Evolutionary conservation across 2,113 vertebrate genomes (phyloP), one percentile per base, ranked within the genome.

Genomic region (Poecilia latipinna): DNA sequence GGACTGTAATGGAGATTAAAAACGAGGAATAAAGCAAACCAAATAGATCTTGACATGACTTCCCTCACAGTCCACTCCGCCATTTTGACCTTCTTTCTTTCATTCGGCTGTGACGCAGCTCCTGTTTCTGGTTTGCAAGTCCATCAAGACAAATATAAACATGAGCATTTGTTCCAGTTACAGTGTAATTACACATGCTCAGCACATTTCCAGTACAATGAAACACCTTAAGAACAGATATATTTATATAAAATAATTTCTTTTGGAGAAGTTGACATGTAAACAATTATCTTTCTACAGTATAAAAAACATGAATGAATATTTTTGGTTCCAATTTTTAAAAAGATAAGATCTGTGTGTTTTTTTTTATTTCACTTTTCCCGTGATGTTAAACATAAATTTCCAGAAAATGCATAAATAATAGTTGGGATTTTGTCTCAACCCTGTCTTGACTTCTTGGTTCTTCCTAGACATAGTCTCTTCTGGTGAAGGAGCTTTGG

Each of bases 381-480:
- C 26, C 29, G 8, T 22, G 31, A 32, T 31, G 29, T 63, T 11
- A 19, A 63, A 37, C 32, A 35, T 5, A 4, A 17, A 68, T 48
- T 31, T 37, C 10, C 4, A 24, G 42, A 69, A 35, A 63, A 74
- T 51, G 24, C 65, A 66, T 13, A 77, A 62, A 73, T 54, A 61
- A 68, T 32, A 12, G 31, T 22, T 37, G 22, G 51, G 26, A 13
- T 3, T 1, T 19, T 48, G 37, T 33, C 33, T n/a, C 0, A 39
- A 74, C 60, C 3, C 1, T 65, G 26, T 48, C 11, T 8, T 1
- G 69, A 10, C 24, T n/a, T 74, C 29, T 29, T 24, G 32, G 57
- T n/a, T 3, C 24, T 62, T 19, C 7, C 96, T 94, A 97, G 69
- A 98, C 97, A 65, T 99, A 99, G 93, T 98, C 97, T 92, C 90